Evolutionary conservation across 2,888 invertebrate species (phyloP), one percentile per base, ranked within the genome.

Genomic region (Exocentrus adspersus): DNA sequence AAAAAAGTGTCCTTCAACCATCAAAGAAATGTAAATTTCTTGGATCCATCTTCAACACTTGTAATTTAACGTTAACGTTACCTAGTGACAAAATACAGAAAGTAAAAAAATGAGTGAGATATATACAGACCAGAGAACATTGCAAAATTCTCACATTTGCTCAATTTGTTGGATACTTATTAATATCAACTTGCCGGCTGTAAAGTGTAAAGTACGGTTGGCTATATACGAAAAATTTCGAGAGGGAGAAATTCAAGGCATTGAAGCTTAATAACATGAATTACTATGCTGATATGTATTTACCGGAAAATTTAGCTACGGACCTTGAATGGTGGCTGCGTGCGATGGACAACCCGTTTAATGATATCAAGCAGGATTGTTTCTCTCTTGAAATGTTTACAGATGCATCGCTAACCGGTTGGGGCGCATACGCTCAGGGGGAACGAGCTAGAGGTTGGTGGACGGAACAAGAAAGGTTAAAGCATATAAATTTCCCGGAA

Each of bases 141-240:
- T 45, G 21, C n/a, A 45, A 45, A 9, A 45, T 45, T 9, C 6
- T 19, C 17, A 10, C n/a, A 1, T 45, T 45, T 45, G 45, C 20
- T 20, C 45, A 45, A n/a, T 45, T 45, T 20, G n/a, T 45, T 45
- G 45, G 45, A 7, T 45, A 45, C 9, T 17, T 45, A 45, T 17
- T 45, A 45, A 21, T 45, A 20, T 45, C 45, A 3, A 21, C 9
- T 45, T 45, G 45, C 19, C 45, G n/a, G n/a, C 24, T 24, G 24
- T n/a, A n/a, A n/a, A n/a, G 45, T n/a, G 20, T 45, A 20, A 45
- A 45, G 20, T 42, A 21, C 10, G n/a, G 45, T n/a, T 45, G 19
- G 45, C n/a, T 45, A 10, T 45, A 45, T 10, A 45, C 20, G 4
- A 45, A 20, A 45, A 19, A 9, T 20, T 20, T 20, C 10, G 20